Base-by-base conservation (phyloP, 1,140 invertebrate species). In the Olivierus martensii region DNA sequence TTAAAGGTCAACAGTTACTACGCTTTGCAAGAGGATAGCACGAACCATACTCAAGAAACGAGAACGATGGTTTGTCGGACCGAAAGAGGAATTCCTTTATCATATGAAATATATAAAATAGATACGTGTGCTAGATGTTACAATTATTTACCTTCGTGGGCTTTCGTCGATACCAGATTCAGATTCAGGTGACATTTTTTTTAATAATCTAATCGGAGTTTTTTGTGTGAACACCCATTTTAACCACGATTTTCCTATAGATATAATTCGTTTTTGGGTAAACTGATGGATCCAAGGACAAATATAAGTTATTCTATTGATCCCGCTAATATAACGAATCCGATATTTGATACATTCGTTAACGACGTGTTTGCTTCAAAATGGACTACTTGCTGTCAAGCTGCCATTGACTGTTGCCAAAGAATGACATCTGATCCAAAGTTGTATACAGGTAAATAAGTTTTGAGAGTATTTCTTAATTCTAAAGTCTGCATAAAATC, bases 91-190 rank as follows among this genome's bases (percentile, higher is more conserved):
- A 10, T 49, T 15, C 15, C 41, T 10, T 44, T 61, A 6, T 21
- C 51, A 5, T 58, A 53, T 7, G 56, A 61, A 14, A 36, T 49
- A 3, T 59, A 59, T 28, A 42, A 41, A 14, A 28, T 56, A 18
- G 59, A 61, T n/a, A 59, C 59, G 2, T 61, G 59, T 44, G 59
- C 59, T 11, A 45, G 55, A 3, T 61, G 59, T 46, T 61, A 61
- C 19, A 19, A 50, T 38, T 61, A 61, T 22, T 46, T 61, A 41
- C 59, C 56, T 1, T 41, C 49, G 1, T 51, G 35, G 14, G 59
- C 57, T 12, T 61, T 61, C 49, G 52, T 50, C 15, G 28, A 36
- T 21, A 12, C 10, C 1, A 37, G 43, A 19, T 17, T 18, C 9
- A 59, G 52, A 45, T 49, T 57, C 9, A 57, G 52, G 54, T 56